Evolutionary conservation across 2,888 invertebrate species (phyloP).

Genomic region (Amaurobius ferox): DNA sequence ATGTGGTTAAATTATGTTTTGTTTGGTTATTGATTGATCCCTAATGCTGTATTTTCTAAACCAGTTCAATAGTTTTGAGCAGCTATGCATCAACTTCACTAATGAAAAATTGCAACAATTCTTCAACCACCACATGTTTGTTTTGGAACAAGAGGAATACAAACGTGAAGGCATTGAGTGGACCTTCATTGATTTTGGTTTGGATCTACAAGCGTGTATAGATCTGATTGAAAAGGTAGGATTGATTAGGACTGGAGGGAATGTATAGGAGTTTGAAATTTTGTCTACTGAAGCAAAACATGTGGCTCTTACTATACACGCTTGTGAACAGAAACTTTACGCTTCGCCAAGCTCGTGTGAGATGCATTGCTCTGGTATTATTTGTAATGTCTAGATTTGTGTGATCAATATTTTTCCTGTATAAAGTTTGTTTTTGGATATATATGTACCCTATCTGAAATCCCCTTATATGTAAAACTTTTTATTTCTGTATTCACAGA

Average conservation of each 20-base stretch:
- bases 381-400: background rate
- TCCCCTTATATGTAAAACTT: too few species aligned
- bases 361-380: background rate
- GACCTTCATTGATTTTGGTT: conserved; percentile 99
- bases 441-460: too few species aligned
- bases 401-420: background rate
- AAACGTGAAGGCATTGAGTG: conserved; percentile 97
- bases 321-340: background rate
- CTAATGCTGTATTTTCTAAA: conserved; percentile 28
- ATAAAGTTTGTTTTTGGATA: background rate
- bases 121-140: conserved; percentile 99
- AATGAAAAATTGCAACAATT: conserved; percentile 99
- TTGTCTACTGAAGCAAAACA: background rate
- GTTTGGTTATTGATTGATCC: background rate
- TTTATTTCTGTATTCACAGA: too few species aligned
- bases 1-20: background rate
- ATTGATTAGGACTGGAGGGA: background rate
- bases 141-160: conserved; percentile 99
- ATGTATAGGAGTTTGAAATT: background rate
- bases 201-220: conserved; percentile 98
- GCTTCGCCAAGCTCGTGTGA: background rate
- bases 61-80: conserved; percentile 98
- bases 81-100: conserved; percentile 99
- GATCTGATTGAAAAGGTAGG: conserved; percentile 98
- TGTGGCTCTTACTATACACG: conserved; percentile 5